Evolutionary conservation across 2,113 vertebrate species (phyloP), one percentile per base, ranked within the genome.

Genomic region (Jaculus jaculus): DNA sequence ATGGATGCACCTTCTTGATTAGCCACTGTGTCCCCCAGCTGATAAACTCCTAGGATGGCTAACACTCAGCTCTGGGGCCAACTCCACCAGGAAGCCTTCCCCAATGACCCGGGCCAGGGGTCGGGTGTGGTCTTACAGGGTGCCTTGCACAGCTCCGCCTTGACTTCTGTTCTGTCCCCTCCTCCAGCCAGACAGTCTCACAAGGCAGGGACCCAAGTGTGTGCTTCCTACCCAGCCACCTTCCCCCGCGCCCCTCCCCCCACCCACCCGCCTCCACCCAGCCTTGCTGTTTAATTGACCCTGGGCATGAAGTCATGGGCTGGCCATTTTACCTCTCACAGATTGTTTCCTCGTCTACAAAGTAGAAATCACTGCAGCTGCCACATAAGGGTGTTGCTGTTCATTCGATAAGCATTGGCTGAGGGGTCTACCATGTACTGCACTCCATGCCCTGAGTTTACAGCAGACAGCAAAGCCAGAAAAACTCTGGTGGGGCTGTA

Each of bases 51-150:
- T 69, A 16, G 58, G 32, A 0, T 21, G 20, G 61, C 75, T 20
- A 37, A 82, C 28, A 47, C 81, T 63, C 91, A 58, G 28, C 37
- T 54, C 21, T 13, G 34, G 37, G 24, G 7, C 28, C 74, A 58
- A 69, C 28, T 84, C 63, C 79, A 90, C 83, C 73, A 68, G 63
- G 83, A 74, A 93, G 88, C 13, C 65, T 68, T 85, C 58, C 30
- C 63, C 28, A 12, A 37, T 61, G n/a, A 18, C 21, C 51, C 30
- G 51, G 51, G 37, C 20, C 30, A 28, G 37, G 58, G 0, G 42
- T 28, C 4, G 23, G 23, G 17, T 21, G 3, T 17, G 12, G 39
- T 58, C 47, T 75, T 65, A 47, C 28, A 54, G 66, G 2, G 23
- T 11, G 5, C 54, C 24, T 68, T 69, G 0, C 34, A 60, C 47